Evolutionary conservation across 1,140 invertebrate species (phyloP).

Genomic region (Phymorhynchus buccinoides): DNA sequence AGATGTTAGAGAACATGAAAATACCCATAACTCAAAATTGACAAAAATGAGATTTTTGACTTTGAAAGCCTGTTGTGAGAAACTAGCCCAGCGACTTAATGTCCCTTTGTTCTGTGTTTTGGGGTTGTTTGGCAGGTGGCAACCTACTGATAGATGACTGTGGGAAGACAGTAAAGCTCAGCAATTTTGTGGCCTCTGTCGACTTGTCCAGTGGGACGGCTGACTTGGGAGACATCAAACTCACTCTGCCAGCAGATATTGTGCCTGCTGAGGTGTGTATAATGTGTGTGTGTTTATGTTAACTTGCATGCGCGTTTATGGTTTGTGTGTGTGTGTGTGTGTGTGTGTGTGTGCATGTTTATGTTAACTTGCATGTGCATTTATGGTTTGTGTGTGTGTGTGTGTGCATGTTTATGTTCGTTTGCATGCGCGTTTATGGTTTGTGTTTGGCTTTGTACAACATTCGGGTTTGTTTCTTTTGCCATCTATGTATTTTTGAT

Average conservation of each 20-base stretch:
- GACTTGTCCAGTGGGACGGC: not conserved
- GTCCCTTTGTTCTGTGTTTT: too few relatives aligned
- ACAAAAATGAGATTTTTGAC: too few relatives aligned
- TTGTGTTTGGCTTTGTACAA: not conserved
- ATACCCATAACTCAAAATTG: too few relatives aligned
- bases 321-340: slow-evolving; percentile 17
- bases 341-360: not conserved
- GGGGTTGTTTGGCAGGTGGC: not conserved
- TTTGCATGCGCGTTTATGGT: not conserved
- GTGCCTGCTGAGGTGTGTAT: slow-evolving; percentile 18
- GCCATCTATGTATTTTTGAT: too few relatives aligned
- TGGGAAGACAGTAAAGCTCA: not conserved
- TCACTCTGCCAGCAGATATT: slow-evolving; percentile 20
- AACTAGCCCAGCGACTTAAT: too few relatives aligned
- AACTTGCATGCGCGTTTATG: too few relatives aligned
- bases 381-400: not conserved
- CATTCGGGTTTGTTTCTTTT: too few relatives aligned
- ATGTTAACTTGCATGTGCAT: not conserved
- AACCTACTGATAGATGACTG: slow-evolving; percentile 9
- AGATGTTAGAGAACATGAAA: too few relatives aligned
- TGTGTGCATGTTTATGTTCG: not conserved
- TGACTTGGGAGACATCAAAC: slow-evolving; percentile 20
- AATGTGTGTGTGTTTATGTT: slow-evolving; percentile 19
- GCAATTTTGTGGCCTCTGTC: slow-evolving; percentile 10
- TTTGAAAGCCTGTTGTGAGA: too few relatives aligned